Conservation (phyloP, 2,113 vertebrate genomes). For the Hiodon alosoides region DNA sequence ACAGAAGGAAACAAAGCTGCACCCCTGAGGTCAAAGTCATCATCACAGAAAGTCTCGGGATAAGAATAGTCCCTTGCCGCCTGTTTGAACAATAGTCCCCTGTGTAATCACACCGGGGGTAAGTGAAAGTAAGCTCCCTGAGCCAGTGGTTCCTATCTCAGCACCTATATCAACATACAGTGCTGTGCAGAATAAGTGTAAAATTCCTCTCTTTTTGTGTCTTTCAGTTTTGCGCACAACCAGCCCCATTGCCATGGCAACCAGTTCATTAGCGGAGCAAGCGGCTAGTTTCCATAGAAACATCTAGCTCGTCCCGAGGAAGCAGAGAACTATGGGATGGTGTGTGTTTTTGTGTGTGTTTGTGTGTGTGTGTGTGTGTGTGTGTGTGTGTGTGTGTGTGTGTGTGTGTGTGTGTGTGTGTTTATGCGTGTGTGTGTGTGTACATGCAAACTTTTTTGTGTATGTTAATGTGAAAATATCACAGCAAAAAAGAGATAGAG, state of each 20-base stretch:
- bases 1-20: too few relatives aligned
- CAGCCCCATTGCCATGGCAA: conserved; percentile 58
- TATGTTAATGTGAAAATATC: conserved; percentile 15
- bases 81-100: too few relatives aligned
- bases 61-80: too few relatives aligned
- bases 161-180: conserved; percentile 10
- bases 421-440: conserved; percentile 16
- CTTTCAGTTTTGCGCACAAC: conserved; percentile 55
- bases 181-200: conserved; percentile 41
- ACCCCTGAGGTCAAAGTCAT: too few relatives aligned
- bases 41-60: too few relatives aligned
- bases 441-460: background rate
- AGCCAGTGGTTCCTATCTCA: background rate
- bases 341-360: conserved; percentile 19
- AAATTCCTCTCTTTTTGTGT: conserved; percentile 45
- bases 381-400: conserved; percentile 20
- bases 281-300: conserved; percentile 71
- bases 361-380: conserved; percentile 23
- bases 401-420: conserved; percentile 25
- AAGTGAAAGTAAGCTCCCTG: too few relatives aligned
- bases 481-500: conserved; percentile 16
- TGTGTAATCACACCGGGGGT: too few relatives aligned
- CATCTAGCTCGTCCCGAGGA: conserved; percentile 58
- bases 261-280: conserved; percentile 68
- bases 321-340: conserved; percentile 51